Evolutionary conservation across 2,113 vertebrate species (phyloP).

Genomic region (Dromaius novaehollandiae): DNA sequence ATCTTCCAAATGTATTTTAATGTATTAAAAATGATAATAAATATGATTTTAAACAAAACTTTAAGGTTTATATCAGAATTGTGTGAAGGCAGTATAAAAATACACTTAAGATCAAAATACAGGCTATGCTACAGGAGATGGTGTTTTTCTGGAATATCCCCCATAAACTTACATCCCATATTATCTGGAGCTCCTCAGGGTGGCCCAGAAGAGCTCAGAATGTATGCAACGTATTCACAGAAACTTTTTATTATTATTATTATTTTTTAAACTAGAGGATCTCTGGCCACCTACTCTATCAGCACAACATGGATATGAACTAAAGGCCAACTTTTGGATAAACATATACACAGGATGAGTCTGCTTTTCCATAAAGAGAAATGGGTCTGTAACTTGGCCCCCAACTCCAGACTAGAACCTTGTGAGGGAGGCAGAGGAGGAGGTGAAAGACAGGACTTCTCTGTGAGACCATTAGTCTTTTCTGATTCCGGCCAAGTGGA

Average conservation of each 20-base stretch:
- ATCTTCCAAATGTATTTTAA: background rate
- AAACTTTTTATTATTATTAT: background rate
- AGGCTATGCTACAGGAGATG: background rate
- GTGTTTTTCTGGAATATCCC: background rate
- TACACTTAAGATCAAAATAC: background rate
- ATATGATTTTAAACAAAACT: background rate
- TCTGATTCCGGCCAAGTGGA: background rate
- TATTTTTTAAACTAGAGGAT: background rate
- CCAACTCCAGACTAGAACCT: background rate
- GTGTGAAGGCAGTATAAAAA: background rate
- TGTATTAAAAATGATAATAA: background rate
- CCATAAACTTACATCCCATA: background rate
- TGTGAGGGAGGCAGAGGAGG: background rate
- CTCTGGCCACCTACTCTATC: background rate
- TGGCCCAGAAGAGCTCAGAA: background rate
- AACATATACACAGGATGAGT: background rate
- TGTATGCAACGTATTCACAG: background rate
- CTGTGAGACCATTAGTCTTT: background rate
- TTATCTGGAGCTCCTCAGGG: background rate
- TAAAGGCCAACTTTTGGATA: background rate
- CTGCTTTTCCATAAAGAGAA: background rate
- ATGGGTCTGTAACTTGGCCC: background rate
- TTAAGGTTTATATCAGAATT: background rate
- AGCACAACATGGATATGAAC: background rate
- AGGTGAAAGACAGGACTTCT: background rate